These are phyloP conservation scores for Promerops cafer DNA, from an alignment of 2,113 vertebrate genomes.

Conservation along the genomic window DNA sequence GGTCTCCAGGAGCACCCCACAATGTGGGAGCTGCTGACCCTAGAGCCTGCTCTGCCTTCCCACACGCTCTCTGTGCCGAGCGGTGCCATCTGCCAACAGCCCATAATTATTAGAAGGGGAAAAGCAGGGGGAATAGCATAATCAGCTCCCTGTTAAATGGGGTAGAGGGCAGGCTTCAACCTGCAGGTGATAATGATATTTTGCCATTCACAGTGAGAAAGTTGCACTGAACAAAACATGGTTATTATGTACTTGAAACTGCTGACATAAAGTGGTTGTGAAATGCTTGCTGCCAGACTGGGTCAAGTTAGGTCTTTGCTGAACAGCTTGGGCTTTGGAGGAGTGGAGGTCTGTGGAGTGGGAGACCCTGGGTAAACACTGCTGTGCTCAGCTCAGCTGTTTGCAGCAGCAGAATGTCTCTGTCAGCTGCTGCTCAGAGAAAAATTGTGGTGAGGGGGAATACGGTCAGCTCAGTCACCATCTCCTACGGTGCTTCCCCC, in stretches of 20 bases:
- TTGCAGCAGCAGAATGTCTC: not conserved
- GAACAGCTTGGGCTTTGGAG: slow-evolving; percentile 18
- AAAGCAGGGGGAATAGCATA: not conserved
- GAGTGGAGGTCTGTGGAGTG: not conserved
- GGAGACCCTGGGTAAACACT: slow-evolving; percentile 11
- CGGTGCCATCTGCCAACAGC: slow-evolving; percentile 36
- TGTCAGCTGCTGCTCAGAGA: not conserved
- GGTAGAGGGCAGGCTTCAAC: slow-evolving; percentile 56
- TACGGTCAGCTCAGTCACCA: not conserved
- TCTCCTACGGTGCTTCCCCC: not conserved
- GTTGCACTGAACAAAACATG: slow-evolving; percentile 29
- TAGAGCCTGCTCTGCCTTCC: not conserved
- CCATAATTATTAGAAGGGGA: not conserved
- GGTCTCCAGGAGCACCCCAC: not conserved
- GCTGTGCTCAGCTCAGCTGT: not conserved
- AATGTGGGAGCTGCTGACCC: accelerated
- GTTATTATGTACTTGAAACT: slow-evolving; percentile 53
- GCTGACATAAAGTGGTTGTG: slow-evolving; percentile 55
- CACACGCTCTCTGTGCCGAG: accelerated
- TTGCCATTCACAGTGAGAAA: slow-evolving; percentile 45
- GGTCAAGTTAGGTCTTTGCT: slow-evolving; percentile 59
- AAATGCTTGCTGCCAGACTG: slow-evolving; percentile 51
- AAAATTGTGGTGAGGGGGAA: not conserved
- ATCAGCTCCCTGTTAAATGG: slow-evolving; percentile 20
- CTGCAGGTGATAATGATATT: slow-evolving; percentile 61